These are phyloP conservation scores for Dromiciops gliroides DNA, from an alignment of 2,113 vertebrate genomes.

Conservation along the genomic window DNA sequence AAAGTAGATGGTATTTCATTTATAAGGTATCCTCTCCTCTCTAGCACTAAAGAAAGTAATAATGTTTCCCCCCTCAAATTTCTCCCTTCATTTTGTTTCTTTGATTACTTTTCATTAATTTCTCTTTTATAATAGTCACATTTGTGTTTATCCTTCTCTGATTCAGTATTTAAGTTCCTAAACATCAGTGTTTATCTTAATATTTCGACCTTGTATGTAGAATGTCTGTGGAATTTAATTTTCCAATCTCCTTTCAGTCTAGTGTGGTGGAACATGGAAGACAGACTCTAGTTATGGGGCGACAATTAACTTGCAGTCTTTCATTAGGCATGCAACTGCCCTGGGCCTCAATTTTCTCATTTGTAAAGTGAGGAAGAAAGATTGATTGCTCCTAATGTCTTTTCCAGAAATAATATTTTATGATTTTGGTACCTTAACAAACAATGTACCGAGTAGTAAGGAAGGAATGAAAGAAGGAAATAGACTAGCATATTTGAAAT, in stretches of 20 bases:
- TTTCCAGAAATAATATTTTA: not conserved
- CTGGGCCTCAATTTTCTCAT: constrained; percentile 33
- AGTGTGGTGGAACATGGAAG: not conserved
- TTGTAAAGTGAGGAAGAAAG: not conserved
- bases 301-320: not conserved
- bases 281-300: constrained; percentile 12
- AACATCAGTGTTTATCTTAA: not conserved
- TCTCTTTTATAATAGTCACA: too few relatives aligned
- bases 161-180: not conserved
- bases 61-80: not conserved
- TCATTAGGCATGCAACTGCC: constrained; percentile 15
- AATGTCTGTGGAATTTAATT: constrained; percentile 13
- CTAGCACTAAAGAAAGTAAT: not conserved
- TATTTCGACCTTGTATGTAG: not conserved
- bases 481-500: not conserved
- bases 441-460: not conserved
- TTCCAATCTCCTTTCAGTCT: constrained; percentile 33
- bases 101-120: not conserved
- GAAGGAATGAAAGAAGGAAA: not conserved
- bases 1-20: not conserved
- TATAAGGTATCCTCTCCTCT: not conserved
- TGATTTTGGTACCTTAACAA: constrained; percentile 10
- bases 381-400: constrained; percentile 13
- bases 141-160: not conserved
- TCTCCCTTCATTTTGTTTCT: not conserved